phyloP scores from a whole-genome alignment of 1,140 invertebrate genomes.

The Brachionus angularis region DNA sequence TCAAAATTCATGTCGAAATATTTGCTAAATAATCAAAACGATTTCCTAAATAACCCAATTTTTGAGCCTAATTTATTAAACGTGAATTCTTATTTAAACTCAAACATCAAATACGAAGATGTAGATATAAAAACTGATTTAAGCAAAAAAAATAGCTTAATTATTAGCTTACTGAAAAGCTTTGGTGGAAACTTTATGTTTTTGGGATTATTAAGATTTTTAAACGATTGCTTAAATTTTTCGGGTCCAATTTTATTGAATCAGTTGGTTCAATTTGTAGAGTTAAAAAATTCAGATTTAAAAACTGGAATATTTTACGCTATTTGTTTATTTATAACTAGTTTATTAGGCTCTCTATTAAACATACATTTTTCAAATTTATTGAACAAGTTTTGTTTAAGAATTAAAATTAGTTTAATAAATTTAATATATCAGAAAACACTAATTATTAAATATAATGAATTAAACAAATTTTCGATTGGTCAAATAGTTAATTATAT shows the following conservation, averaged over 20 bases:
- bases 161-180: slow-evolving; percentile 71
- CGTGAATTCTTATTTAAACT: background rate
- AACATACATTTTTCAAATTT: slow-evolving; percentile 83
- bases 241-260: slow-evolving; percentile 81
- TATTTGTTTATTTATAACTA: slow-evolving; percentile 62
- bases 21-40: slow-evolving; percentile 45
- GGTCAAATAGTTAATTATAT: slow-evolving; percentile 80
- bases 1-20: slow-evolving; percentile 60
- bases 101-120: slow-evolving; percentile 9
- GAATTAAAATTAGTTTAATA: slow-evolving; percentile 77
- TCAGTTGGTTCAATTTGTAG: slow-evolving; percentile 73
- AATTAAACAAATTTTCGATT: slow-evolving; percentile 63
- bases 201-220: slow-evolving; percentile 78
- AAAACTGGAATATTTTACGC: slow-evolving; percentile 74
- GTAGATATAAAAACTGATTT: slow-evolving; percentile 30
- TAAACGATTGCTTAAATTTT: slow-evolving; percentile 77
- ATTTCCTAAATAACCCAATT: slow-evolving; percentile 48
- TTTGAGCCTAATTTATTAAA: slow-evolving; percentile 8
- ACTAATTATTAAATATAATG: slow-evolving; percentile 55
- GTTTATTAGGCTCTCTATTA: slow-evolving; percentile 67
- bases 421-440: slow-evolving; percentile 81
- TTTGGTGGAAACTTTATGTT: slow-evolving; percentile 83
- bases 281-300: slow-evolving; percentile 67
- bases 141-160: slow-evolving; percentile 57
- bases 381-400: slow-evolving; percentile 76